Evolutionary conservation across 2,888 invertebrate genomes (phyloP).

Genomic region (Halictus quadricinctus): DNA sequence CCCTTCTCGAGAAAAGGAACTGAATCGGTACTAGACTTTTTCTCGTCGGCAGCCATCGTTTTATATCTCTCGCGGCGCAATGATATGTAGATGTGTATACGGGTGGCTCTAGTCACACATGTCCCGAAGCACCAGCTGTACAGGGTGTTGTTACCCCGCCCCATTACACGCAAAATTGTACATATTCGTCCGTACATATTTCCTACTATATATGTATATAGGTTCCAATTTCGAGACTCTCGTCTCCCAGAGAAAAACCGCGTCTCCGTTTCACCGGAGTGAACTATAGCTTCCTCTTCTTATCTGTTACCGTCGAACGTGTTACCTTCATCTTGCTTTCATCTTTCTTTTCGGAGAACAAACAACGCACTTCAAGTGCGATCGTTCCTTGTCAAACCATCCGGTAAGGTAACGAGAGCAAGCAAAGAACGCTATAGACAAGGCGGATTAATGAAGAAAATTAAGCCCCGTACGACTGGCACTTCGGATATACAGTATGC

Average conservation of each 20-base stretch:
- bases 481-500: slow-evolving; percentile 41
- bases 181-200: slow-evolving; percentile 26
- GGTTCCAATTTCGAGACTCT: slow-evolving; percentile 17
- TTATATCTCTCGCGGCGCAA: slow-evolving; percentile 59
- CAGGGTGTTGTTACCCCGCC: slow-evolving; percentile 22
- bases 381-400: background rate
- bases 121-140: slow-evolving; percentile 55
- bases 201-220: background rate
- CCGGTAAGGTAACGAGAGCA: background rate
- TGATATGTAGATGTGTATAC: slow-evolving; percentile 73
- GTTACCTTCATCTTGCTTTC: background rate
- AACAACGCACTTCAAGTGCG: background rate
- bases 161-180: slow-evolving; percentile 16
- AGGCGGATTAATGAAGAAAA: slow-evolving; percentile 3
- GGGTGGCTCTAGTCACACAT: slow-evolving; percentile 43
- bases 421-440: background rate
- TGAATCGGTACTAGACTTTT: slow-evolving; percentile 46
- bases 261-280: slow-evolving; percentile 30
- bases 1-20: slow-evolving; percentile 53
- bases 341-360: background rate
- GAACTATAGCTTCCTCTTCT: background rate
- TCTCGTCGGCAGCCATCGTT: slow-evolving; percentile 54
- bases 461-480: slow-evolving; percentile 48
- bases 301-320: background rate
- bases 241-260: slow-evolving; percentile 48